Evolutionary conservation across 2,113 vertebrate genomes (phyloP).

Genomic region (Crocuta crocuta): DNA sequence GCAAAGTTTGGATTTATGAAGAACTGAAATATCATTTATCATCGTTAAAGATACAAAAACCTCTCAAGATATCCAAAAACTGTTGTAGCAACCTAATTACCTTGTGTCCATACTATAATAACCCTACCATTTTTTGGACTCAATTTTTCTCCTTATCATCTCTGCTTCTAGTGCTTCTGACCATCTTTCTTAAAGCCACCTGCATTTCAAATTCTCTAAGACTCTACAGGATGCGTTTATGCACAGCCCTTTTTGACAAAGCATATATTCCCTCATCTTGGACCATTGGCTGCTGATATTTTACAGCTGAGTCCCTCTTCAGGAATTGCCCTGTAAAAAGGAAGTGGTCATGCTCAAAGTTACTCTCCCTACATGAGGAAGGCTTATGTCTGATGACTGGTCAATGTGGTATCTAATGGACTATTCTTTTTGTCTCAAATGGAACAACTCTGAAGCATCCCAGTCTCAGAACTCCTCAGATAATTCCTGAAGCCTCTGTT

Average conservation of each 20-base stretch:
- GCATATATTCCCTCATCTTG: neutral
- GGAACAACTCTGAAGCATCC: neutral
- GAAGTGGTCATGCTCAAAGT: neutral
- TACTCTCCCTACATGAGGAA: neutral
- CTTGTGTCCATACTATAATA: neutral
- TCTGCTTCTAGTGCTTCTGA: neutral
- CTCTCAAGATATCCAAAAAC: neutral
- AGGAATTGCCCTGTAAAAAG: neutral
- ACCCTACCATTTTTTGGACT: neutral
- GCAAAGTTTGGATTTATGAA: neutral
- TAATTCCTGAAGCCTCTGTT: neutral
- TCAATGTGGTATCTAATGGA: neutral
- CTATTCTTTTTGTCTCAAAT: neutral
- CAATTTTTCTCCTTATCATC: neutral
- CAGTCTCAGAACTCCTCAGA: neutral
- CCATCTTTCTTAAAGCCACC: neutral
- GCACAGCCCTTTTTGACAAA: neutral
- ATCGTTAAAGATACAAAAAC: neutral
- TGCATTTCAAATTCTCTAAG: neutral
- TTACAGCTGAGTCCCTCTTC: neutral
- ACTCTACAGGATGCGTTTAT: neutral
- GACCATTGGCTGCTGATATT: neutral
- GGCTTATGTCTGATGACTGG: neutral
- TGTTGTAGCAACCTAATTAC: neutral
- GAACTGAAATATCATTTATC: neutral